A percentile compares a stretch with the other conserved stretches of the same genome.
Conservation (phyloP, 2,888 invertebrate species). For the Linyphia triangularis region DNA sequence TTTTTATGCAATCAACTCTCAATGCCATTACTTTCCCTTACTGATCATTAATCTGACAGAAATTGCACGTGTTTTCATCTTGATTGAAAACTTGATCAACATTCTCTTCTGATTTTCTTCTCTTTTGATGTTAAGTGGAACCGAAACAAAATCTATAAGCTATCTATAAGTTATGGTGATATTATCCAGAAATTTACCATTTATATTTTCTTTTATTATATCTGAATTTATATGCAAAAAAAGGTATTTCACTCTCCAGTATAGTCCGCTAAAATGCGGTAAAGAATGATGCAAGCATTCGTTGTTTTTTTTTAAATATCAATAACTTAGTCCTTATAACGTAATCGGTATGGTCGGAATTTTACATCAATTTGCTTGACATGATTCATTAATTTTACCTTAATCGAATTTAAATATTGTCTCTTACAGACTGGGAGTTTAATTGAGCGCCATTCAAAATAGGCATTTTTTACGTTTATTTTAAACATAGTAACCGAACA, state of each 20-base stretch:
- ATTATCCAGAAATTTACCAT: no score
- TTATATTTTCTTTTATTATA: no score
- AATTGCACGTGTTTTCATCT: not conserved
- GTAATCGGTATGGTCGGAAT: not conserved
- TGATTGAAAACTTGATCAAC: not conserved
- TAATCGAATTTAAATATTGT: conserved; percentile 13
- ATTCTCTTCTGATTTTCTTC: no score
- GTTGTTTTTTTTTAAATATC: conserved; percentile 59
- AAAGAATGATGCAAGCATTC: not conserved
- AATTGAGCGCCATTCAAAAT: not conserved
- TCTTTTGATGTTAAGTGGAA: not conserved
- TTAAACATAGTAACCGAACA: not conserved
- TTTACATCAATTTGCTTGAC: conserved; percentile 8
- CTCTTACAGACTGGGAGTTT: not conserved
- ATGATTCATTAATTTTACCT: conserved; percentile 22
- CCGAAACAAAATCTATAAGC: not conserved
- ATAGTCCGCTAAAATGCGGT: no score
- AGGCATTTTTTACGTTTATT: not conserved
- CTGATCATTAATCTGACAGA: not conserved
- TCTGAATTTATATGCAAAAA: no score
- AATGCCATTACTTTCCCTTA: not conserved
- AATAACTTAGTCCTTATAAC: conserved; percentile 34
- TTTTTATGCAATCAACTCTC: no score
- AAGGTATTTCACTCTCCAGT: no score
- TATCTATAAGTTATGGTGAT: no score